Base-by-base conservation (phyloP, 2,113 vertebrate genomes). In the Micromys minutus region DNA sequence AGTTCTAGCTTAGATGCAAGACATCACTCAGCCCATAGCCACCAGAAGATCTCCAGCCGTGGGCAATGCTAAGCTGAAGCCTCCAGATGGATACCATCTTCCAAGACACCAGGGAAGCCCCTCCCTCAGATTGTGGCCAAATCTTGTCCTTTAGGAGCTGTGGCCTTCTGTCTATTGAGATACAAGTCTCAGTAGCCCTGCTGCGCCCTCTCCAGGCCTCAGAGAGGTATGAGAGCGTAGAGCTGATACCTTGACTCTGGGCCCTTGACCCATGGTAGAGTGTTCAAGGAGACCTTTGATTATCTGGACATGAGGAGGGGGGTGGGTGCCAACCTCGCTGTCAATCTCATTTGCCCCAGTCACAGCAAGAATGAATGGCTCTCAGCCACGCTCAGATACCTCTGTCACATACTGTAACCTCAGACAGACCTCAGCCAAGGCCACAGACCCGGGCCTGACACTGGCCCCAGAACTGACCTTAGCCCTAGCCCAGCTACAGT, bases 381-480 rank as follows among this genome's bases (percentile, higher is more conserved):
- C 94, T n/a, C 83, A 79, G 67, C 86, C 79, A 75, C 24, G 59
- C 31, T 95, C 29, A 91, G 74, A 13, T 22, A 42, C 57, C 39
- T 87, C 57, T 71, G 79, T 89, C 94, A 88, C 90, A 90, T 55
- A 67, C 1, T 52, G 71, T 76, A 74, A 92, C 95, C 92, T 94
- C 96, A 94, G 67, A 63, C 65, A 86, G 86, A 94, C 96, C 89
- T 92, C 90, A 97, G 61, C 57, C n/a, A 39, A 65, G 90, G 75
- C 94, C 95, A 69, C 84, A 93, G 89, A 95, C 87, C 21, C 24
- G 39, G 77, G 36, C 93, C 95, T 96, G 71, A 90, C 63, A 76
- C 42, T 47, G 34, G 84, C 45, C 75, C 89, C 80, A 87, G 81
- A 95, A 52, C 63, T 67, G 71, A 92, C 69, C 72, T 24, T 71